A percentile compares a stretch with the other conserved stretches of the same genome.
Evolutionary conservation across 1,140 invertebrate genomes (phyloP).

Genomic region (Bombyx mandarina): DNA sequence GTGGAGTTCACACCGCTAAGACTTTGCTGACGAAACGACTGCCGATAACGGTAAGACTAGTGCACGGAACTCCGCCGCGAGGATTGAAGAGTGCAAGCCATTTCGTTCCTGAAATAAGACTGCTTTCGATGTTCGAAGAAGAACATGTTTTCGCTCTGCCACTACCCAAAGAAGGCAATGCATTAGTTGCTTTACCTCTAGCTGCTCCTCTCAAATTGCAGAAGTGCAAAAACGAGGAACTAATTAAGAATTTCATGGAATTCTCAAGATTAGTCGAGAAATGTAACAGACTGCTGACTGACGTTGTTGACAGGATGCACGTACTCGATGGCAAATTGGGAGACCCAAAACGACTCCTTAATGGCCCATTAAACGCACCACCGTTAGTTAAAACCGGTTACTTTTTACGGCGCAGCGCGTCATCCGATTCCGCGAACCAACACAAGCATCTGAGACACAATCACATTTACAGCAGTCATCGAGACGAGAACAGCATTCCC

Average conservation of each 20-base stretch:
- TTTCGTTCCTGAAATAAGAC: constrained; percentile 86
- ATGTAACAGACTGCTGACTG: constrained; percentile 82
- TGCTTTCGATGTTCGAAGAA: constrained; percentile 88
- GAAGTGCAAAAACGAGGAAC: constrained; percentile 86
- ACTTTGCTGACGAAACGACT: constrained; percentile 89
- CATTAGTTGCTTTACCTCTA: constrained; percentile 85
- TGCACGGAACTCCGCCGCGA: constrained; percentile 87
- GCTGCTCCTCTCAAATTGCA: constrained; percentile 89
- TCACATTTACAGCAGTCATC: constrained; percentile 67
- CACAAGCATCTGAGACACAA: constrained; percentile 65
- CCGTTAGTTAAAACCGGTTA: constrained; percentile 73
- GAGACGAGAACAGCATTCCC: constrained; percentile 71
- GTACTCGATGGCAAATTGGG: constrained; percentile 84
- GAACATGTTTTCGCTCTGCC: constrained; percentile 89
- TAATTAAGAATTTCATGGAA: constrained; percentile 83
- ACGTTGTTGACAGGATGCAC: constrained; percentile 88
- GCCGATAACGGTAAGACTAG: constrained; percentile 91
- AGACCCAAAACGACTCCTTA: constrained; percentile 73
- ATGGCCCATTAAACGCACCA: constrained; percentile 64
- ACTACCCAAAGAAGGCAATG: constrained; percentile 82
- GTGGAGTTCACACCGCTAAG: constrained; percentile 90
- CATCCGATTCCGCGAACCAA: constrained; percentile 78
- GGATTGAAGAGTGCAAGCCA: constrained; percentile 84
- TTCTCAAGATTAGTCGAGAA: constrained; percentile 86
- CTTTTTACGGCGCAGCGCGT: constrained; percentile 79